phyloP scores from a whole-genome alignment of 2,797 vertebrate species.

The Bradypodion ventrale region DNA sequence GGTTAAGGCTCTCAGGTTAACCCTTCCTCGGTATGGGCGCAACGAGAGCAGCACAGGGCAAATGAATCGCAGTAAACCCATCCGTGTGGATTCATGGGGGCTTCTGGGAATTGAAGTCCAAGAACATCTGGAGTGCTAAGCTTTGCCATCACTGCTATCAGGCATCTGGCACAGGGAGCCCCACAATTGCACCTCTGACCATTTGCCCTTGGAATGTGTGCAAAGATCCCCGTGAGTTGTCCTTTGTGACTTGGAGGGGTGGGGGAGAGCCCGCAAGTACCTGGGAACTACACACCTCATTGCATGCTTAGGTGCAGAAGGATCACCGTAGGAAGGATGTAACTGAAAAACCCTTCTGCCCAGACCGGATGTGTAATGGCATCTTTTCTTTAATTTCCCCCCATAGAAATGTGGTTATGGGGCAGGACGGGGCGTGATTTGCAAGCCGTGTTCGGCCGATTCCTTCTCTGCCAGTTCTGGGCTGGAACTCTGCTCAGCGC shows the following conservation, averaged over 20 bases:
- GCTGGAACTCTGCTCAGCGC: constrained; percentile 75
- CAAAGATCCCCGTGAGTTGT: no score
- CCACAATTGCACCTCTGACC: background rate
- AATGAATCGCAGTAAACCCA: no score
- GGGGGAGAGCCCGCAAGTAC: no score
- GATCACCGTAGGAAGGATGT: no score
- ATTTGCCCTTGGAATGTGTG: background rate
- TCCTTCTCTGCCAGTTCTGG: constrained; percentile 81
- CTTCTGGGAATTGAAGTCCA: no score
- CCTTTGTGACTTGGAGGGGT: rapidly evolving
- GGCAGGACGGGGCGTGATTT: constrained; percentile 68
- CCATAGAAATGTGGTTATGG: constrained; percentile 75
- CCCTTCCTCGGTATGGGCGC: no score
- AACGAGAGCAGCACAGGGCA: no score
- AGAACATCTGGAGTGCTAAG: no score
- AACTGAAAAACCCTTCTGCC: background rate
- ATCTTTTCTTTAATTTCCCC: background rate
- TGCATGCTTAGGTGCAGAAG: background rate
- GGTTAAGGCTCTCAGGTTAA: no score
- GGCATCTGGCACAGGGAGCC: no score
- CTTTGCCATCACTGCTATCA: no score
- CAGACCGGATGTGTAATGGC: background rate
- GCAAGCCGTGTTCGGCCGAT: constrained; percentile 78
- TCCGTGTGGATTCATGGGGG: no score
- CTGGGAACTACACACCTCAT: background rate